Evolutionary conservation across 1,140 invertebrate genomes (phyloP).

Genomic region (Frieseomelitta varia): DNA sequence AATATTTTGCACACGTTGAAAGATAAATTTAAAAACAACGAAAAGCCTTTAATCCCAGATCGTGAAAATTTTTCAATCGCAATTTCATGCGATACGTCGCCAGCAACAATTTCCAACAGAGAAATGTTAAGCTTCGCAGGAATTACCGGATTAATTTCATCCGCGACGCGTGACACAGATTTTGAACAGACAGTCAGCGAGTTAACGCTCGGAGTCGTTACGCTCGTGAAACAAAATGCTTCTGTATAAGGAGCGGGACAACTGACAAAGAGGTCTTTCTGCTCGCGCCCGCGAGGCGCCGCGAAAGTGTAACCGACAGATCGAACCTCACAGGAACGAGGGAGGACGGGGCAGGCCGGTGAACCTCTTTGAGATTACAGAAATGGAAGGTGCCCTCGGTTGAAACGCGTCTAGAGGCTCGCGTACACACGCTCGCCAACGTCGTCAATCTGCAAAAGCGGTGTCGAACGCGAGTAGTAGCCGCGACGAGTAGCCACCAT

Average conservation of each 20-base stretch:
- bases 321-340: conserved; percentile 8
- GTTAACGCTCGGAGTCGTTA: background rate
- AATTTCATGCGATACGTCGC: no score
- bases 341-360: conserved; percentile 17
- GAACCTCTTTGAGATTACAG: conserved; percentile 67
- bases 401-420: conserved; percentile 47
- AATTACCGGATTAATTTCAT: background rate
- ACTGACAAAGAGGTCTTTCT: conserved; percentile 10
- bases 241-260: conserved; percentile 1
- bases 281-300: background rate
- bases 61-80: no score
- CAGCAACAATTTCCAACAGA: no score
- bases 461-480: conserved; percentile 64
- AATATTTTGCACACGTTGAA: no score
- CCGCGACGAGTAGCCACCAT: conserved; percentile 58
- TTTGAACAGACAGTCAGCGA: background rate
- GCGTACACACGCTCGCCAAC: background rate
- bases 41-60: no score
- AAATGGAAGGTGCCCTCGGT: conserved; percentile 67
- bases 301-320: conserved; percentile 15
- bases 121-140: no score
- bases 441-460: conserved; percentile 64
- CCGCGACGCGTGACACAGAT: conserved; percentile 5
- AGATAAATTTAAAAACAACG: no score
- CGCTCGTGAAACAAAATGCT: conserved; percentile 29